Evolutionary conservation across 1,140 invertebrate genomes (phyloP), one percentile per base, ranked within the genome.

Genomic region (Mylabris phalerata): DNA sequence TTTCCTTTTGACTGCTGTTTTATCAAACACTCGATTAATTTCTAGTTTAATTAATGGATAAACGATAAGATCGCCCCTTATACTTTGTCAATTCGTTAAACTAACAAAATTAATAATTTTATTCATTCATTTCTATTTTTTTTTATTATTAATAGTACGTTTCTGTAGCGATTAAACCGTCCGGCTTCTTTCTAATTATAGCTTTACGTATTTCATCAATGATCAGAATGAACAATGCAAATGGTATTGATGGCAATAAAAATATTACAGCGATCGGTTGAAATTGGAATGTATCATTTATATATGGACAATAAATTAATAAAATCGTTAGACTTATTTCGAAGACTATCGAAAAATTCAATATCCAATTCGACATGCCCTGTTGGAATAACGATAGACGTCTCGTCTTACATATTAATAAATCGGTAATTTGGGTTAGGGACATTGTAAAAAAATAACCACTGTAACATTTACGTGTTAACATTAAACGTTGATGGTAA

Each of bases 401-500:
- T 57, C 89, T 77, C 0, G 88, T 92, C 71, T 92, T 92, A 70
- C 87, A 90, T 62, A 92, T 87, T 52, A 92, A 85, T 42, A 87
- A 78, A 75, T 92, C 88, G 11, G 88, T 84, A 75, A 88, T 83
- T 75, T 93, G 89, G 19, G 89, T 88, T 66, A 88, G 79, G 13
- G 92, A 88, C 61, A 91, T 84, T 4, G 86, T 79, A 4, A 90
- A 79, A 66, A 92, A 92, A 71, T 89, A 92, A 11, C 87, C 85
- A 5, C 89, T 88, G 70, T 91, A 88, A 50, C 88, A 89, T 43
- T 86, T 86, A 66, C 81, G 83, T 67, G 91, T 87, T 19, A 93
- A 69, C 43, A 76, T 76, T 71, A 89, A 89, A 42, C 90, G 78
- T 60, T 88, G 82, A 3, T 76, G 60, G 68, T 84, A 88, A 0